Conservation (phyloP, 2,797 vertebrate genomes). For the Rhincodon typus region DNA sequence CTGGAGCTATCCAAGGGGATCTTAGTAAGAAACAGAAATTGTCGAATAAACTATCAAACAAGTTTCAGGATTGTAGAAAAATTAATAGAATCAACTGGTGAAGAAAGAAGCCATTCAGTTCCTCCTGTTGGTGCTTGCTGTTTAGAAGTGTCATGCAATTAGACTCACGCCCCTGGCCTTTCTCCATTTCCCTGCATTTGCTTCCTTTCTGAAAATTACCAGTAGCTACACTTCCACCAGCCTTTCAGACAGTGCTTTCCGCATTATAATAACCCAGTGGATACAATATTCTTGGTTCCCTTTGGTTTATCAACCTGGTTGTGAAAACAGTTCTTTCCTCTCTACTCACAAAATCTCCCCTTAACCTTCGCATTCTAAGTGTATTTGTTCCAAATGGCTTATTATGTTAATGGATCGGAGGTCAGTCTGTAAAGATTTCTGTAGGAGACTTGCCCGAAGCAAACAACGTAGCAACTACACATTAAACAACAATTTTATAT, state of each 20-base stretch:
- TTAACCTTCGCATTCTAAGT: not conserved
- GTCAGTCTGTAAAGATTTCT: not conserved
- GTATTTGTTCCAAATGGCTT: not conserved
- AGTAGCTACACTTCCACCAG: not conserved
- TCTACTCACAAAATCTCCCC: not conserved
- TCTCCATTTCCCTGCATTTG: too few relatives aligned
- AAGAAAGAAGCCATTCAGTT: not conserved
- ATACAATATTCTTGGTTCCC: not conserved
- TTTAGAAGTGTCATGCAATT: not conserved
- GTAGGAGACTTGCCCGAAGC: not conserved
- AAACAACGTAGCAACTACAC: not conserved
- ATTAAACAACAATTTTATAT: not conserved
- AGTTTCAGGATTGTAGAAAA: not conserved
- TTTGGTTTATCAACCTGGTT: not conserved
- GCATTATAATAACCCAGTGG: not conserved
- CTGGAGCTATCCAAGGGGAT: not conserved
- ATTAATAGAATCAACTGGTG: not conserved
- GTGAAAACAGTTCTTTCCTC: not conserved
- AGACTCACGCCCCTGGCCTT: not conserved
- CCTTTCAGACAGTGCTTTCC: not conserved
- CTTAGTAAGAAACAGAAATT: not conserved
- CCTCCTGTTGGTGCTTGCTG: not conserved
- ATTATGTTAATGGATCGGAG: not conserved
- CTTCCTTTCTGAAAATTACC: not conserved
- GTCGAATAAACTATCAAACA: not conserved